Evolutionary conservation across 2,113 vertebrate genomes (phyloP).

Genomic region (Nipponia nippon): DNA sequence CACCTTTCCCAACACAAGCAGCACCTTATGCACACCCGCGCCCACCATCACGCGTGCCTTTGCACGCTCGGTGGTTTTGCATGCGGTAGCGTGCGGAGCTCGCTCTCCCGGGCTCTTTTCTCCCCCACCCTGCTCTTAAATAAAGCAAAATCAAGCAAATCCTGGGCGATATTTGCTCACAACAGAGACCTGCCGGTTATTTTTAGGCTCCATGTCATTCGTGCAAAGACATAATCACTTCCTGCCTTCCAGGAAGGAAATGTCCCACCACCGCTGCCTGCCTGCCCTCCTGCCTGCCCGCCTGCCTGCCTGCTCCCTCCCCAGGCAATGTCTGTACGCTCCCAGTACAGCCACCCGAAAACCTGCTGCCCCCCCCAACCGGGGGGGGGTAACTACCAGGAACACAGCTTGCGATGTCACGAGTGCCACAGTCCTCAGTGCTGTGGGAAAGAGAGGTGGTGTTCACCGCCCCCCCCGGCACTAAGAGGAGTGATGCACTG

Average conservation of each 20-base stretch:
- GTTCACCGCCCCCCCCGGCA: fast-evolving
- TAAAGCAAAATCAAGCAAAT: neutral
- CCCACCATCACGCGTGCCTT: neutral
- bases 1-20: neutral
- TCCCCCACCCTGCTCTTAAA: neutral
- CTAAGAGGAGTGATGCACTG: neutral
- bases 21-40: neutral
- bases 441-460: neutral
- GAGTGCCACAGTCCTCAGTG: neutral
- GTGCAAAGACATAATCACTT: slow-evolving; percentile 36
- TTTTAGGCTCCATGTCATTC: slow-evolving; percentile 38
- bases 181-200: slow-evolving; percentile 30
- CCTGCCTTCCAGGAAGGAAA: slow-evolving; percentile 66
- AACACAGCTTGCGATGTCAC: neutral
- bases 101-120: neutral
- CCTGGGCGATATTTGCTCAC: neutral
- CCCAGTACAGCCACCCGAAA: neutral
- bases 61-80: neutral
- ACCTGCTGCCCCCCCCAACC: neutral
- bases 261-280: neutral
- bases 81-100: fast-evolving
- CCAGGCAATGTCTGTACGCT: neutral
- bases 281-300: neutral
- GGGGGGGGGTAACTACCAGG: neutral
- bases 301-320: neutral